Evolutionary conservation across 2,888 invertebrate genomes (phyloP), one percentile per base, ranked within the genome.

Genomic region (Autographa pulchrina): DNA sequence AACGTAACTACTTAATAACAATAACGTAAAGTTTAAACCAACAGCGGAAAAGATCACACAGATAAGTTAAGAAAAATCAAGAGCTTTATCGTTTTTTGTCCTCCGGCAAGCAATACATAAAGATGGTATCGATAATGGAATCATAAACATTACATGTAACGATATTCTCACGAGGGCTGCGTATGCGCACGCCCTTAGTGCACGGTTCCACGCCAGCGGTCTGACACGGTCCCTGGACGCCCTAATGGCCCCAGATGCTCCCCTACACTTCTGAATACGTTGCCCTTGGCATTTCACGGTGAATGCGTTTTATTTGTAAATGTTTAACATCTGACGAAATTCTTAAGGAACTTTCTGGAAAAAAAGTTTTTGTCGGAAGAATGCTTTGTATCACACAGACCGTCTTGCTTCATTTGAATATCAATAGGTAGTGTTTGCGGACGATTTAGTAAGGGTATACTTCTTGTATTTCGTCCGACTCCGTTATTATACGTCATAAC

Each of bases 171-270:
- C 76, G 77, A 65, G 73, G 48, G 25, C 77, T 85, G 85, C 85
- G 76, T 73, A 70, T 84, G 84, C 82, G 83, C 82, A 78, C 71
- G 80, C 77, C 87, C 86, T 83, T 68, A 68, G 73, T 78, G 65
- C 65, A 77, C 79, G 75, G 93, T 94, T 94, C 91, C 90, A 89
- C 91, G 73, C 89, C 84, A 88, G 80, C 87, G 89, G 88, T 79
- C 81, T 66, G 83, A 86, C 91, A 94, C 93, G 94, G 92, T 89
- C 84, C 89, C 90, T 93, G 92, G 75, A 67, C 91, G 83, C 87
- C 89, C 88, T 93, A 93, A 94, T 92, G 86, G 87, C 78, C 74
- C 74, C 85, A 78, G 78, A 82, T 83, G 70, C 78, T 75, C 80
- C 85, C 83, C 77, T 65, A 76, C 74, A 67, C 75, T 80, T 78